A percentile compares a stretch with the other conserved stretches of the same genome.
phyloP scores from a whole-genome alignment of 2,888 invertebrate species.

The Spatulosminthurus flaviceps region DNA sequence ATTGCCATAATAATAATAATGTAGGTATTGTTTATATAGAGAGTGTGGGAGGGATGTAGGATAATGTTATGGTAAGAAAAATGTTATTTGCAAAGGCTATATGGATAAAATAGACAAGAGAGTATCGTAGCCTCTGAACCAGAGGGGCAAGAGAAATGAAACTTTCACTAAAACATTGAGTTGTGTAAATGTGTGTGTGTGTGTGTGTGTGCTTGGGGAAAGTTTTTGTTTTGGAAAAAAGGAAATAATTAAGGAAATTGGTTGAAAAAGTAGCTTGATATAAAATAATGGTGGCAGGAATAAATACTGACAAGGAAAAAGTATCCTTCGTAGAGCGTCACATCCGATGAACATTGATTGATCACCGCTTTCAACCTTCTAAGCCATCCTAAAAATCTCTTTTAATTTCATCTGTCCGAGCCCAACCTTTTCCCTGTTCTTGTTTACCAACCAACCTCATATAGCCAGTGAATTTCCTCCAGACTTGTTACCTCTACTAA shows the following conservation, averaged over 20 bases:
- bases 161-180: no score
- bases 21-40: no score
- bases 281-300: conserved; percentile 36
- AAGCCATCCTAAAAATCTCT: conserved; percentile 36
- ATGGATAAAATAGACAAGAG: no score
- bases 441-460: conserved; percentile 18
- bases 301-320: conserved; percentile 41
- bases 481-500: not conserved
- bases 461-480: no score
- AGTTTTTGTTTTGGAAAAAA: not conserved
- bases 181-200: no score
- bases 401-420: conserved; percentile 43
- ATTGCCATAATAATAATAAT: no score
- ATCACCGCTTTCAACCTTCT: conserved; percentile 37
- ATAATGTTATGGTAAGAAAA: no score
- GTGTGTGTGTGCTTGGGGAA: no score
- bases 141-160: no score
- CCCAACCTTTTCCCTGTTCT: conserved; percentile 33
- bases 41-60: no score
- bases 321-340: conserved; percentile 25
- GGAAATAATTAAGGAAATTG: conserved; percentile 22
- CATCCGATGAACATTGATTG: conserved; percentile 48
- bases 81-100: no score
- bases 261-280: conserved; percentile 11
- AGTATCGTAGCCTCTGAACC: no score